Base-by-base conservation (phyloP, 1,140 invertebrate species). In the Halictus rubicundus region DNA sequence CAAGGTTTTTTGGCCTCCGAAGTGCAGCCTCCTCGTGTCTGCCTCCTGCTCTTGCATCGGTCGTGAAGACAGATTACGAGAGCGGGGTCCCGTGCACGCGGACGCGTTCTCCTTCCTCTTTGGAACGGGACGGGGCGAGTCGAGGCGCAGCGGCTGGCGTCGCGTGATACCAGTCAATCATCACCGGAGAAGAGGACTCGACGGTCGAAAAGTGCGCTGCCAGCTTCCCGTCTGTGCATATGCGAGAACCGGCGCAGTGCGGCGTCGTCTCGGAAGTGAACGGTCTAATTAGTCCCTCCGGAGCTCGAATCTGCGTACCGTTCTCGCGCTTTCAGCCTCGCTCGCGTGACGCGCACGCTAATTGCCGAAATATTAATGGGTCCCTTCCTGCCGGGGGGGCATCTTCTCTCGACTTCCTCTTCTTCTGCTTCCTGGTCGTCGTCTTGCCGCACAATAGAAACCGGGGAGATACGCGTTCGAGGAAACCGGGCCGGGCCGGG, bases 161-260 rank as follows among this genome's bases (percentile, higher is more conserved):
- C 87, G 90, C 90, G 89, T 91, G 90, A 91, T 84, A 82, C 65
- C 81, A 84, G 70, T 88, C 89, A 90, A 91, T 91, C 90, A 91
- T 90, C 83, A 74, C 66, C 82, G 23, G 81, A 71, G 82, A 79
- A 71, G 82, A 79, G 60, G 80, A 85, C 85, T 87, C 87, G 87
- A 84, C 82, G 86, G 78, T 74, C 80, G 81, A 81, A 87, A 84
- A 74, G 46, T 60, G 8, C 74, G 32, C 21, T 25, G 72, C 63
- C 65, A 52, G 68, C 68, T 64, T 72, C 76, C 80, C 42, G 39
- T 60, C 32, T 27, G 37, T 69, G 75, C 61, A 66, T 70, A 74
- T 71, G 66, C 77, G 71, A 72, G 54, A 32, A 32, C 64, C 60
- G 73, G 72, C 42, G 42, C 42, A 14, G 42, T 46, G 42, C 42